Base-by-base conservation (phyloP, 92 coral and sea anemone species). In the Porites lobata region DNA sequence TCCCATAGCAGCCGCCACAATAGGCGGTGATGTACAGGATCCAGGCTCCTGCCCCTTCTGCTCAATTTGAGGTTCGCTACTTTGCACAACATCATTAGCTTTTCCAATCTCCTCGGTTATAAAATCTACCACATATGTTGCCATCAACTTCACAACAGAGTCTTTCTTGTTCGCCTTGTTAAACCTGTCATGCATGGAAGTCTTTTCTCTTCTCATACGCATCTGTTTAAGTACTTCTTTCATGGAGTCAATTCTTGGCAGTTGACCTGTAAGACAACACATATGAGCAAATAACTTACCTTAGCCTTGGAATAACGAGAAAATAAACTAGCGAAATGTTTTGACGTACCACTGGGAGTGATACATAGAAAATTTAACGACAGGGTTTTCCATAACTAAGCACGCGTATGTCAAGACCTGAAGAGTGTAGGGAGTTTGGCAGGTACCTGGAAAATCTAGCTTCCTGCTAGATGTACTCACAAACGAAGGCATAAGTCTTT, bases 1-100 rank as follows among this genome's bases (percentile, higher is more conserved):
- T 20, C 94, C 92, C 98, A 95, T 95, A 8, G 98, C 98, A 67
- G 78, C 88, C 10, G 82, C 88, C 70, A 95, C 98, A 66, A 86
- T 79, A 22, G 91, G 68, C 12, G 98, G 98, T 8, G 87, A 92
- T 2, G 96, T 85, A 26, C 91, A 83, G 13, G 73, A 21, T 69
- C 90, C 76, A 15, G 76, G 10, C 18, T 69, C 51, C 20, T 26
- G 53, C 15, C 50, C 66, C 7, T 3, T 38, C 47, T 38, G 47
- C 5, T 32, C 64, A 22, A 47, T 86, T 61, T 77, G 65, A 3
- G 56, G 69, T 51, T 50, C 72, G 13, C 11, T 78, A n/a, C 62
- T 26, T 8, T 69, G 75, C 7, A 58, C 22, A 13, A 47, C 8
- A 57, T 57, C 51, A 9, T 8, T 7, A 59, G 50, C 56, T 22